Percentiles rank a stretch among this genome's conserved stretches.
phyloP scores from a whole-genome alignment of 2,888 invertebrate genomes.

The Megamerina dolium region DNA sequence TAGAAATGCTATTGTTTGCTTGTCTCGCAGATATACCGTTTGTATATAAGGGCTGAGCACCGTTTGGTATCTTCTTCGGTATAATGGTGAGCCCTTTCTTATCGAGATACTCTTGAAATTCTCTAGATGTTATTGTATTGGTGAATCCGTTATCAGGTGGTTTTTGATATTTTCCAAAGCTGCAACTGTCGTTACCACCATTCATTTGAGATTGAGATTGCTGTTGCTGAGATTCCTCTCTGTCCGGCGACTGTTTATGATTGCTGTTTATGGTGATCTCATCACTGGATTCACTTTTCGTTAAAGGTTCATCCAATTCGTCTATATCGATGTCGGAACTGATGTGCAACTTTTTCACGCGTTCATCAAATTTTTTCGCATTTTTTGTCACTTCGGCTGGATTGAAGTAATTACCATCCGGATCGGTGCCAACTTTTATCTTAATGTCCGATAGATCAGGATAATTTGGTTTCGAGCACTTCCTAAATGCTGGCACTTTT shows the following conservation, averaged over 20 bases:
- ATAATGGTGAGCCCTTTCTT: conserved; percentile 44
- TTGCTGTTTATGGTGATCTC: conserved; percentile 27
- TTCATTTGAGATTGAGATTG: conserved; percentile 3
- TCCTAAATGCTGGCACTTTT: conserved; percentile 35
- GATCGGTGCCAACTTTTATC: conserved; percentile 44
- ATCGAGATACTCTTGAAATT: conserved; percentile 46
- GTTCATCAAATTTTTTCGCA: conserved; percentile 48
- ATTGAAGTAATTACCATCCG: conserved; percentile 41
- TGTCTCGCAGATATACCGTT: conserved; percentile 13
- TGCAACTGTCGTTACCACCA: not conserved
- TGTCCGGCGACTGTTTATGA: not conserved
- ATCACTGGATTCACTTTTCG: conserved; percentile 45
- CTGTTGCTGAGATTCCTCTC: conserved; percentile 5
- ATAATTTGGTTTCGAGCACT: conserved; percentile 46
- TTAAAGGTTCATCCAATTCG: conserved; percentile 43
- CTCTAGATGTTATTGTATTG: conserved; percentile 47
- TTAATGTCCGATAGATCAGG: conserved; percentile 47
- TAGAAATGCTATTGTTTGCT: conserved; percentile 16
- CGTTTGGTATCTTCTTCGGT: conserved; percentile 32
- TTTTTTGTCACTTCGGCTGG: conserved; percentile 47
- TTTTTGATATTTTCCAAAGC: too few species aligned
- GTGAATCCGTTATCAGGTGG: conserved; percentile 35
- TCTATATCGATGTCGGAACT: conserved; percentile 48
- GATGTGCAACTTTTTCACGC: conserved; percentile 44
- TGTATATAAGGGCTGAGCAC: conserved; percentile 21